Conservation (phyloP, 1,140 invertebrate species). For the Bombus impatiens region DNA sequence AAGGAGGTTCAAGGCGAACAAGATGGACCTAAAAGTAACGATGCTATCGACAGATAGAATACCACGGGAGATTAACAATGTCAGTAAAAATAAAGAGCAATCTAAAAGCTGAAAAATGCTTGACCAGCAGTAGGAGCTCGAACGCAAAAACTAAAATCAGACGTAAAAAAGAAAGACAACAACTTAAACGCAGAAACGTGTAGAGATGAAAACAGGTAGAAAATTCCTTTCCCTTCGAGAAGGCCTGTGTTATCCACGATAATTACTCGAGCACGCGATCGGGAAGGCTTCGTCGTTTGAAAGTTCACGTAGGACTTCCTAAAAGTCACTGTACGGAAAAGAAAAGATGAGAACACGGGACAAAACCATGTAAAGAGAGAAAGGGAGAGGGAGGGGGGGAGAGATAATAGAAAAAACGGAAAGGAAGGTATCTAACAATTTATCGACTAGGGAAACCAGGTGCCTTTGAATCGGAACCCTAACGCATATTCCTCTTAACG, state of each 20-base stretch:
- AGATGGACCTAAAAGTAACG: too few species aligned
- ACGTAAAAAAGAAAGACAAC: too few species aligned
- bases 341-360: constrained; percentile 4
- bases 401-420: constrained; percentile 4
- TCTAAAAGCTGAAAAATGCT: too few species aligned
- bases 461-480: constrained; percentile 59
- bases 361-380: neutral
- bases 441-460: constrained; percentile 58
- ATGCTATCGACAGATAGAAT: too few species aligned
- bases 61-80: too few species aligned
- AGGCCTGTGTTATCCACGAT: neutral
- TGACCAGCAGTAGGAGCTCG: too few species aligned
- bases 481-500: constrained; percentile 56
- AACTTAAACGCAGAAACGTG: too few species aligned
- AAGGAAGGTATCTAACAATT: constrained; percentile 44
- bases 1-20: too few species aligned
- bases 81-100: too few species aligned
- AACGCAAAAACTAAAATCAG: too few species aligned
- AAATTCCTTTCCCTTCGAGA: too few species aligned
- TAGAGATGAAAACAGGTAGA: neutral
- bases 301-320: constrained; percentile 26
- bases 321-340: constrained; percentile 25
- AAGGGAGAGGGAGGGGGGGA: too few species aligned
- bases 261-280: constrained; percentile 20
- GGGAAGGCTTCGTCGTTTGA: neutral